A percentile compares a stretch with the other conserved stretches of the same genome.
Evolutionary conservation across 2,797 vertebrate genomes (phyloP).

Genomic region (Cyprinella venusta): DNA sequence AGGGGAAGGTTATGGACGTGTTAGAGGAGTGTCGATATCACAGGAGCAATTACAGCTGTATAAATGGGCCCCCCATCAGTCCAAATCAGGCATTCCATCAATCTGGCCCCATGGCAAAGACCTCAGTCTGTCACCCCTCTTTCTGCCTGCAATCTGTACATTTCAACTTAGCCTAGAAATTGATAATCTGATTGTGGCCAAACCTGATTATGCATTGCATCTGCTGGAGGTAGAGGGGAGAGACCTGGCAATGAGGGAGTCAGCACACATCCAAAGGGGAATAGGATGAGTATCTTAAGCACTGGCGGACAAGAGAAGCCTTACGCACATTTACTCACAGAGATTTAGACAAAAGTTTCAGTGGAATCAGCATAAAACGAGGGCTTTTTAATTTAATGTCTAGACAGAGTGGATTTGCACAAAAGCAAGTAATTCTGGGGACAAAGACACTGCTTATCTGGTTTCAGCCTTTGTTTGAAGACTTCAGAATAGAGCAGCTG

Average conservation of each 20-base stretch:
- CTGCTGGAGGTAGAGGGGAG: constrained; percentile 66
- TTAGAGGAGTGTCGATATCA: constrained; percentile 86
- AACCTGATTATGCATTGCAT: constrained; percentile 83
- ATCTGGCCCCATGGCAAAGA: constrained; percentile 79
- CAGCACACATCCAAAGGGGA: not conserved
- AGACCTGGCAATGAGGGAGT: constrained; percentile 39
- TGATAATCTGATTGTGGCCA: constrained; percentile 87
- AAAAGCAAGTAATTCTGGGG: constrained; percentile 16
- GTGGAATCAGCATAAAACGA: constrained; percentile 5
- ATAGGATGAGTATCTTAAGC: constrained; percentile 7
- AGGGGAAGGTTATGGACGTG: constrained; percentile 80
- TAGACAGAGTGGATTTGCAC: not conserved
- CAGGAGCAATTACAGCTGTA: constrained; percentile 87
- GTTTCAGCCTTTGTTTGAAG: constrained; percentile 36
- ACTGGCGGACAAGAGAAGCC: not conserved
- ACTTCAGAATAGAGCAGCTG: constrained; percentile 50
- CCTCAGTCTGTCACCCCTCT: constrained; percentile 85
- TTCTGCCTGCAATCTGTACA: constrained; percentile 84
- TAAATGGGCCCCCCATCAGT: constrained; percentile 83
- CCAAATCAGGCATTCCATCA: constrained; percentile 85
- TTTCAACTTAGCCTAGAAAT: constrained; percentile 87
- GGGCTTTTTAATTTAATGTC: not conserved
- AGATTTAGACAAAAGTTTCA: not conserved
- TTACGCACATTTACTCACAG: not conserved
- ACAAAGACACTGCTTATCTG: not conserved